Conservation (phyloP, 2,888 invertebrate species). For the Apodemia mormo region DNA sequence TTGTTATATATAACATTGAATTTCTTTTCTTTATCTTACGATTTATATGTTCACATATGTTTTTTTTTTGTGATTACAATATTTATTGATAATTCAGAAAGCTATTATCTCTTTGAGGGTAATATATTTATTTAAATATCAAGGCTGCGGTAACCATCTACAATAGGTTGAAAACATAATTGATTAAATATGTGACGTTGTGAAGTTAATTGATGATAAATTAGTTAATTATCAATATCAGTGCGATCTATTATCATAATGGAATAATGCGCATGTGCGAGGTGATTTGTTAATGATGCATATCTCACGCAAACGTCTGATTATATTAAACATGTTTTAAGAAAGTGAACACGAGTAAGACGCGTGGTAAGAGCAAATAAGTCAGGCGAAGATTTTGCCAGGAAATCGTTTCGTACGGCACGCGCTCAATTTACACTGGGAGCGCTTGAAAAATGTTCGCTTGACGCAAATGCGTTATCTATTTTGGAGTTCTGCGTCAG, state of each 20-base stretch:
- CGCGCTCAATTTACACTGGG: conserved; percentile 66
- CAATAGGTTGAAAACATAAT: background rate
- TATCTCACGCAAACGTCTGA: conserved; percentile 34
- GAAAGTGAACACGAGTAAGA: conserved; percentile 55
- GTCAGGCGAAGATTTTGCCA: conserved; percentile 67
- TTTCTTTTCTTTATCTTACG: no score
- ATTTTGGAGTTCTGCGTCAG: conserved; percentile 79
- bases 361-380: conserved; percentile 58
- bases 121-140: no score
- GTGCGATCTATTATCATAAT: conserved; percentile 38
- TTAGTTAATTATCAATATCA: conserved; percentile 11
- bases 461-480: conserved; percentile 82
- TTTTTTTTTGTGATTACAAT: background rate
- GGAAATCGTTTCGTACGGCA: conserved; percentile 69
- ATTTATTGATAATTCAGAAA: background rate
- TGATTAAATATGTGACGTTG: background rate
- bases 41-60: no score
- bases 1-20: no score
- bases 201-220: conserved; percentile 3
- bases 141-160: background rate
- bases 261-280: conserved; percentile 33
- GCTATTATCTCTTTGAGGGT: background rate
- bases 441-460: conserved; percentile 73
- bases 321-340: conserved; percentile 40
- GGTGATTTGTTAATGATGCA: conserved; percentile 36